Conservation (phyloP, 1,140 invertebrate species). For the Meloidogyne chitwoodi region DNA sequence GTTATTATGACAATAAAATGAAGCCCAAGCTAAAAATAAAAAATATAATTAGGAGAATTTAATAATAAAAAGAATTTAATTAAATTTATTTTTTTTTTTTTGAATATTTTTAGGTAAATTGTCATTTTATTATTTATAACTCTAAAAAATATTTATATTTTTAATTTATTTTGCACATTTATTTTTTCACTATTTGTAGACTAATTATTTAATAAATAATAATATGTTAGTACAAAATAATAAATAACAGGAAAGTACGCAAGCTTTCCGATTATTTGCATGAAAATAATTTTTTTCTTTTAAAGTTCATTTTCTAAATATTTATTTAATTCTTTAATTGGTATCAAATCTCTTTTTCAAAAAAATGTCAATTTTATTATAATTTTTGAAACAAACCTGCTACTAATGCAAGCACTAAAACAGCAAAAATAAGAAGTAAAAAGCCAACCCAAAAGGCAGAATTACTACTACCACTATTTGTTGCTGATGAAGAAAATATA, state of each 20-base stretch:
- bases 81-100: no score
- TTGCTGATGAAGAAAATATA: background rate
- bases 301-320: background rate
- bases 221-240: no score
- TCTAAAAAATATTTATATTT: no score
- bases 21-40: background rate
- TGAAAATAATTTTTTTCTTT: background rate
- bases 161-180: no score
- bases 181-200: no score
- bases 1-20: background rate
- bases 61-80: background rate
- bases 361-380: background rate
- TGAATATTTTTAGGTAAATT: background rate
- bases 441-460: constrained; percentile 6
- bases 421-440: constrained; percentile 9
- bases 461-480: background rate
- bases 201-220: no score
- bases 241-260: background rate
- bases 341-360: background rate
- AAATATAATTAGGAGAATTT: background rate
- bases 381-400: background rate
- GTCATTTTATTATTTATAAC: no score
- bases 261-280: background rate
- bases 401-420: constrained; percentile 5
- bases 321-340: background rate